A percentile compares a stretch with the other conserved stretches of the same genome.
Conservation (phyloP, 2,797 vertebrate genomes). For the Coendou prehensilis region DNA sequence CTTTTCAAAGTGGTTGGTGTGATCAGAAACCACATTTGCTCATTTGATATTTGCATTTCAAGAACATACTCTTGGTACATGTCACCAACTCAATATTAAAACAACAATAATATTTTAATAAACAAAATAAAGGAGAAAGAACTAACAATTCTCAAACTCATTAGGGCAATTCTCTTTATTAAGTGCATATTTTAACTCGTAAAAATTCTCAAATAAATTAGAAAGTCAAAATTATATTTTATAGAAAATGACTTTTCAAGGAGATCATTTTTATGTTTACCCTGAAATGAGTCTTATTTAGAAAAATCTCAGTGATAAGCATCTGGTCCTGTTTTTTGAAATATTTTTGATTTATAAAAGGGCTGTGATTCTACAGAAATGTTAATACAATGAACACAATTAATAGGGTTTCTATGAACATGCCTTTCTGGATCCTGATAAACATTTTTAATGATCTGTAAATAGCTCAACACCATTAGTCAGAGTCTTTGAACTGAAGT, state of each 20-base stretch:
- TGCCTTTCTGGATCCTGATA: conserved; percentile 61
- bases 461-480: background rate
- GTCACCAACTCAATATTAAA: background rate
- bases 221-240: conserved; percentile 77
- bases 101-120: background rate
- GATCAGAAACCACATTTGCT: background rate
- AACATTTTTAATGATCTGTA: background rate
- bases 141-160: background rate
- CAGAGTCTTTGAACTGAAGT: conserved; percentile 53
- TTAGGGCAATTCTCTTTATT: conserved; percentile 19
- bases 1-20: background rate
- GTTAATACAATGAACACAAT: conserved; percentile 76
- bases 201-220: conserved; percentile 64
- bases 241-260: conserved; percentile 22
- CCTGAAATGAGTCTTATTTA: conserved; percentile 64
- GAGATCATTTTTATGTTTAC: background rate
- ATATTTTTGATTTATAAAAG: conserved; percentile 71
- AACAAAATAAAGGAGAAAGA: background rate
- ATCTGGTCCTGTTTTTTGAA: conserved; percentile 52
- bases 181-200: background rate
- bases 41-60: conserved; percentile 33
- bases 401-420: conserved; percentile 65
- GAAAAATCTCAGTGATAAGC: conserved; percentile 62
- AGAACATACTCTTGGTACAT: background rate
- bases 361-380: conserved; percentile 64